A percentile compares a stretch with the other conserved stretches of the same genome.
Evolutionary conservation across 2,797 vertebrate genomes (phyloP).

Genomic region (Oreonectes daqikongensis): DNA sequence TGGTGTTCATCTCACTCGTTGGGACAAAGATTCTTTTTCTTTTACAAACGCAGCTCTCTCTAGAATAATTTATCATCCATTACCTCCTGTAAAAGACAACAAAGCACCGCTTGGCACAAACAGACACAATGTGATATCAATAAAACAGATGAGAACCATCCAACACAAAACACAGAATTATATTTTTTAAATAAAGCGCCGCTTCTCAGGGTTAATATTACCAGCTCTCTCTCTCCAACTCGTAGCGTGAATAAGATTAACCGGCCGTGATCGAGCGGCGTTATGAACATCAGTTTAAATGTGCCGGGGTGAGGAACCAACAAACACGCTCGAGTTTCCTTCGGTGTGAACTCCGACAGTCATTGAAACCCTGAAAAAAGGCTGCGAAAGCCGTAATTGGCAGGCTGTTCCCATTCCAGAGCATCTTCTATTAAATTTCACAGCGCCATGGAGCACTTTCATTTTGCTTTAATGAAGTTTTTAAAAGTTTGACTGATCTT

Average conservation of each 20-base stretch:
- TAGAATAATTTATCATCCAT: conserved; percentile 27
- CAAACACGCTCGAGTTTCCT: conserved; percentile 73
- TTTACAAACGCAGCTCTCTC: neutral
- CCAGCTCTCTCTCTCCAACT: conserved; percentile 12
- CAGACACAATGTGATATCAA: conserved; percentile 25
- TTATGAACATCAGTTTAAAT: conserved; percentile 45
- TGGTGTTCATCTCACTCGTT: conserved; percentile 2
- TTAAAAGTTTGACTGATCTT: conserved; percentile 76
- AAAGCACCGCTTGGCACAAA: conserved; percentile 14
- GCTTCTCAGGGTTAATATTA: conserved; percentile 19
- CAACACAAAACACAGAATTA: conserved; percentile 31
- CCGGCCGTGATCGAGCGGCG: conserved; percentile 35
- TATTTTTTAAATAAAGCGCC: conserved; percentile 26
- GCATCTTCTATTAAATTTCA: conserved; percentile 78
- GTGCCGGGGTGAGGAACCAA: conserved; percentile 63
- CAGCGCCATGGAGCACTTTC: conserved; percentile 74
- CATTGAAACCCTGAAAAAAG: conserved; percentile 73
- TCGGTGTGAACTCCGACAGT: conserved; percentile 71
- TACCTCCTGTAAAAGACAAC: conserved; percentile 16
- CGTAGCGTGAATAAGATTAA: conserved; percentile 34
- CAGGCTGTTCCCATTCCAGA: conserved; percentile 74
- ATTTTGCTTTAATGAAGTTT: conserved; percentile 83
- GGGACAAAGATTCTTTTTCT: neutral
- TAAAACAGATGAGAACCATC: conserved; percentile 24
- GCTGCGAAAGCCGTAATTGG: conserved; percentile 77